Evolutionary conservation across 2,797 vertebrate genomes (phyloP).

Genomic region (Aselliscus stoliczkanus): DNA sequence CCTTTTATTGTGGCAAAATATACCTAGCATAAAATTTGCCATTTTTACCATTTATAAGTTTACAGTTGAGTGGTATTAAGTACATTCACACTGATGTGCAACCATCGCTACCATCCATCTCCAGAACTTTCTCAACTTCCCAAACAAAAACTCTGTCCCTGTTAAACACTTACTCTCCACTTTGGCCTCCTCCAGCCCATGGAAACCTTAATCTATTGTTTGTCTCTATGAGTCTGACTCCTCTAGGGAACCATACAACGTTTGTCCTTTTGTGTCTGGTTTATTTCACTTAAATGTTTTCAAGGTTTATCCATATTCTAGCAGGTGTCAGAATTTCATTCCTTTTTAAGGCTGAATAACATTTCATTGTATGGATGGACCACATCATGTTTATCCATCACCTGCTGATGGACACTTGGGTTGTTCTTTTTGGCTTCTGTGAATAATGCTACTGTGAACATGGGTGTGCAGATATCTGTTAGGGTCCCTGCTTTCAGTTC

Average conservation of each 20-base stretch:
- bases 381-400: background rate
- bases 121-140: background rate
- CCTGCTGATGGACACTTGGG: accelerated
- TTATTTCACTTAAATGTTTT: background rate
- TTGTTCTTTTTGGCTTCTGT: background rate
- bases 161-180: background rate
- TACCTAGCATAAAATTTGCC: background rate
- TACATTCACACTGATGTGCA: background rate
- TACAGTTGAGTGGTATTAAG: background rate
- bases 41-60: background rate
- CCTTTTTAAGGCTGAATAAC: background rate
- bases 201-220: background rate
- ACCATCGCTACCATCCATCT: background rate
- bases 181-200: too few relatives aligned
- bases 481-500: background rate
- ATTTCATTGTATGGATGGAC: background rate
- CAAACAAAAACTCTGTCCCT: background rate
- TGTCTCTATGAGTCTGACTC: background rate
- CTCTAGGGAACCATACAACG: background rate
- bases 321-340: background rate
- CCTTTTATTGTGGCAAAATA: background rate
- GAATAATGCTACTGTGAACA: background rate
- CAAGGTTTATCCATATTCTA: background rate
- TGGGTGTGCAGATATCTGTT: accelerated
- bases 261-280: background rate